Percentiles rank a stretch among this genome's conserved stretches.
These are phyloP conservation scores for Bursaphelenchus okinawaensis DNA, from an alignment of 2,888 invertebrate genomes.

Conservation along the genomic window DNA sequence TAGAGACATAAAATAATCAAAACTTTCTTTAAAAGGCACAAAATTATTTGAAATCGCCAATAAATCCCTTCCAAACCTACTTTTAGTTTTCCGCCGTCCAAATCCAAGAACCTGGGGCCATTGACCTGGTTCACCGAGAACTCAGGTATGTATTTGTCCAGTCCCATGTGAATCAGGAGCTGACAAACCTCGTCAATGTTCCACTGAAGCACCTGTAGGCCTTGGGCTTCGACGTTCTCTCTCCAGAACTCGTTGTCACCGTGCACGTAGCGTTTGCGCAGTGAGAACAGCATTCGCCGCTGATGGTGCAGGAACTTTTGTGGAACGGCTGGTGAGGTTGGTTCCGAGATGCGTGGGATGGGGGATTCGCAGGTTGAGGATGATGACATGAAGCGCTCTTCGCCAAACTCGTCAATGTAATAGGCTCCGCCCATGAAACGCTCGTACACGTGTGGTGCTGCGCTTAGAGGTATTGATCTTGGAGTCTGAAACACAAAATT, in stretches of 20 bases:
- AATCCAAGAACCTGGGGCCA: constrained; percentile 76
- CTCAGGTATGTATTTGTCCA: constrained; percentile 73
- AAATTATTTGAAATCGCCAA: too few species aligned
- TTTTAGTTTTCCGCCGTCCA: constrained; percentile 87
- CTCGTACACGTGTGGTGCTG: constrained; percentile 21
- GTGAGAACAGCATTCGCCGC: constrained; percentile 49
- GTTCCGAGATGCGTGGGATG: constrained; percentile 51
- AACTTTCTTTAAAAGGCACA: too few species aligned
- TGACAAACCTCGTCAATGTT: constrained; percentile 52
- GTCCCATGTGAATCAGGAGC: constrained; percentile 62
- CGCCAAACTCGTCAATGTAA: constrained; percentile 7
- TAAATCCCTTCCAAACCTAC: constrained; percentile 41
- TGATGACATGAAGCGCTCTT: constrained; percentile 14
- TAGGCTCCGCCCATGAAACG: constrained; percentile 19
- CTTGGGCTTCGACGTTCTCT: constrained; percentile 39
- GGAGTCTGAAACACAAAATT: constrained; percentile 11
- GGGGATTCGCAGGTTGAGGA: constrained; percentile 44
- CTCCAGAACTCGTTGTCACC: constrained; percentile 56
- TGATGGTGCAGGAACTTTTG: constrained; percentile 44
- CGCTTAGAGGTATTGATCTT: constrained; percentile 22
- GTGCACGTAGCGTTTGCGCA: constrained; percentile 41
- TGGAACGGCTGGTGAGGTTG: constrained; percentile 52
- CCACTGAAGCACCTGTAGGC: constrained; percentile 56
- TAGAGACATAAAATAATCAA: too few species aligned
- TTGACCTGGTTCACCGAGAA: constrained; percentile 83